Evolutionary conservation across 2,113 vertebrate genomes (phyloP).

Genomic region (Prunella himalayana): DNA sequence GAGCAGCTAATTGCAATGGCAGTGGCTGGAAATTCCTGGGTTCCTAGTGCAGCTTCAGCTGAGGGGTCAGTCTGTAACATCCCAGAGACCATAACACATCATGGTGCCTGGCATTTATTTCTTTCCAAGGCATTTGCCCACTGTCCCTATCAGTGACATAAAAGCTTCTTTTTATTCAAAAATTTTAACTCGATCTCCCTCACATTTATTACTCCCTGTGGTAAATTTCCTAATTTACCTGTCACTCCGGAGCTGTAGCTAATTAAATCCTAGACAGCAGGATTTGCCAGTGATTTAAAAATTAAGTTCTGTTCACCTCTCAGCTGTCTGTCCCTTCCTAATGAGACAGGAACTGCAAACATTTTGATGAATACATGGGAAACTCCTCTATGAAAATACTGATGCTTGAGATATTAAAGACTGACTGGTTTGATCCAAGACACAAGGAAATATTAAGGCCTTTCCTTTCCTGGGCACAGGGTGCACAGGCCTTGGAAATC

Average conservation of each 20-base stretch:
- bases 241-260: not conserved
- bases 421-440: not conserved
- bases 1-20: not conserved
- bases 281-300: not conserved
- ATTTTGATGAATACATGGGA: not conserved
- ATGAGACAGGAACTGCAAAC: not conserved
- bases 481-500: not conserved
- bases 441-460: not conserved
- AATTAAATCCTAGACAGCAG: not conserved
- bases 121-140: not conserved
- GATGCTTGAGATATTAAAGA: not conserved
- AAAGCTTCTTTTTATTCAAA: not conserved
- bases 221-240: not conserved
- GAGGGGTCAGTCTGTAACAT: not conserved
- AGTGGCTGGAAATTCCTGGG: not conserved
- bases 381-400: not conserved
- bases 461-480: not conserved
- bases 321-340: not conserved
- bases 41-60: not conserved
- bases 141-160: not conserved
- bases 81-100: not conserved
- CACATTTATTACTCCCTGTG: not conserved
- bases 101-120: not conserved
- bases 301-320: not conserved
- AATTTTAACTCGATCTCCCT: not conserved